These are phyloP conservation scores for Acanthisitta chloris DNA, from an alignment of 2,113 vertebrate species.

Conservation along the genomic window DNA sequence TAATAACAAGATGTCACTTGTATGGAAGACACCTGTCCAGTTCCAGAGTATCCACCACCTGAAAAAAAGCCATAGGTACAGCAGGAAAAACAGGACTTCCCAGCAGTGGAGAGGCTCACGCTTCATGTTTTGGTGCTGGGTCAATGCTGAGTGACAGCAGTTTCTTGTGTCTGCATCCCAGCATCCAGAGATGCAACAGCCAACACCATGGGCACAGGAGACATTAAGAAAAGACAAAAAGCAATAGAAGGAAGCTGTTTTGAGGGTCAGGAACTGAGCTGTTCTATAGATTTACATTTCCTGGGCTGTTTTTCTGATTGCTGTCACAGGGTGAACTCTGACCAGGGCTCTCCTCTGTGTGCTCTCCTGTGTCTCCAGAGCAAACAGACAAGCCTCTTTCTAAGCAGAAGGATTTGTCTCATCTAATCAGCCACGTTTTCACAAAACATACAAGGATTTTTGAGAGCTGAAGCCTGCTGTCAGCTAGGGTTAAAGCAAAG, in stretches of 20 bases:
- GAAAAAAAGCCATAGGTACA: not conserved
- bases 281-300: not conserved
- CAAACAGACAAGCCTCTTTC: not conserved
- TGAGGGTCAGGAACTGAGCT: not conserved
- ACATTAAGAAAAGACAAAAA: not conserved
- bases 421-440: not conserved
- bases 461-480: not conserved
- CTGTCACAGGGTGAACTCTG: not conserved
- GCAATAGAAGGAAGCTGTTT: not conserved
- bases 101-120: not conserved
- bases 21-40: not conserved
- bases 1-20: not conserved
- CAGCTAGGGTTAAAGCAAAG: not conserved
- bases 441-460: not conserved
- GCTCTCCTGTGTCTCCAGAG: not conserved
- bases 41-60: not conserved
- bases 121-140: not conserved
- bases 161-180: not conserved
- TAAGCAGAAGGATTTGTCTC: not conserved
- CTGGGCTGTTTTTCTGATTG: not conserved
- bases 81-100: not conserved
- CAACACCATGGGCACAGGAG: not conserved
- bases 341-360: not conserved
- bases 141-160: not conserved
- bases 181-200: not conserved